Evolutionary conservation across 2,113 vertebrate species (phyloP), one percentile per base, ranked within the genome.

Genomic region (Rhadina sibilatrix): DNA sequence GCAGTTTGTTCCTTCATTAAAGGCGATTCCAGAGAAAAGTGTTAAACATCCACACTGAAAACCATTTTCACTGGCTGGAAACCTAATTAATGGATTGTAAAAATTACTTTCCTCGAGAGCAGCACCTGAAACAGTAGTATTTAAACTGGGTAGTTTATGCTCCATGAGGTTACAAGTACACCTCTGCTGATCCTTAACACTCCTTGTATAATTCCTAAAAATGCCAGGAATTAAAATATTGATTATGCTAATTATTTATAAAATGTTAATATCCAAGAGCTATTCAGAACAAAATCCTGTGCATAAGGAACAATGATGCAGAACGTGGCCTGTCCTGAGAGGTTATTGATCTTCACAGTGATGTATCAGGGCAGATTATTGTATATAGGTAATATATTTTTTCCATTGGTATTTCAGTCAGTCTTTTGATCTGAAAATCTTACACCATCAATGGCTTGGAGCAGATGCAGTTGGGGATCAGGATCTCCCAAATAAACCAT

Each of bases 151-250:
- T 63, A 69, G 37, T 89, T 95, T 94, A 87, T 76, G 80, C 93
- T 96, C 81, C 75, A 88, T 87, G 84, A 89, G 63, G 65, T 66
- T 97, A 85, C 83, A 96, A 60, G 95, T 88, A 82, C 74, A 94
- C 42, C 19, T 79, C 37, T 44, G 14, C 20, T 2, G 1, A 61
- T 93, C 70, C 77, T 84, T 70, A 38, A 35, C n/a, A 33, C 77
- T 31, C 47, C 52, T 66, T 65, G 16, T 49, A 25, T 38, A 61
- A 61, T 85, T 84, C 94, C 44, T 65, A 77, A 40, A 27, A 69
- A 61, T 56, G 30, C 24, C 24, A 65, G 54, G 14, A 57, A 61
- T 69, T 61, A 77, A 81, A 69, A 49, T 61, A 35, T 6, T 60
- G 44, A 64, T 87, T 44, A 33, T 42, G 14, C 24, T 84, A 52